Percentiles rank a stretch among this genome's conserved stretches.
phyloP scores from a whole-genome alignment of 2,888 invertebrate species.

The Nomada hirtipes region DNA sequence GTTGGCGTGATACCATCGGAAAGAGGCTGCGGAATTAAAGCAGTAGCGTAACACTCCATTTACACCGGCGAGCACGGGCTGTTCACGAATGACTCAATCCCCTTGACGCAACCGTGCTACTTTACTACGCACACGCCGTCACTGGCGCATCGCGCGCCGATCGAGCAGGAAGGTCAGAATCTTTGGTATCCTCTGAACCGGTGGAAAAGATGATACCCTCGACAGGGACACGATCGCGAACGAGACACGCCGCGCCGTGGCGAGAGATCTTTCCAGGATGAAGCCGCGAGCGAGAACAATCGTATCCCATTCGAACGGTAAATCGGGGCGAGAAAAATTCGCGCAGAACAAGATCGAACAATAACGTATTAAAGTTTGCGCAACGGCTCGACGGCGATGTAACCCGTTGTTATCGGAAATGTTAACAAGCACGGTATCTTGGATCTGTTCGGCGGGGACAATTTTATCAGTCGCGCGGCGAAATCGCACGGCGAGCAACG shows the following conservation, averaged over 20 bases:
- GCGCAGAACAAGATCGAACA: background rate
- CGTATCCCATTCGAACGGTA: background rate
- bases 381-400: slow-evolving; percentile 29
- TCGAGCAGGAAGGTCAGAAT: slow-evolving; percentile 29
- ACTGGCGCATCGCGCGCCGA: slow-evolving; percentile 28
- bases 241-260: background rate
- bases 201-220: background rate
- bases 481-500: slow-evolving; percentile 10
- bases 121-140: background rate
- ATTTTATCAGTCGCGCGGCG: slow-evolving; percentile 36
- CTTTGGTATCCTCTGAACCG: background rate
- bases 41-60: background rate
- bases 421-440: slow-evolving; percentile 51
- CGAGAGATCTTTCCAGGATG: background rate
- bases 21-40: background rate
- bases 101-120: slow-evolving; percentile 11
- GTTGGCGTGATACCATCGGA: too few species aligned
- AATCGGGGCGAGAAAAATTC: slow-evolving; percentile 11
- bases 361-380: slow-evolving; percentile 42
- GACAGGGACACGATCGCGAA: background rate
- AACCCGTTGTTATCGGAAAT: slow-evolving; percentile 48
- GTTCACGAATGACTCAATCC: slow-evolving; percentile 40
- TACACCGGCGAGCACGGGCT: background rate
- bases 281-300: background rate
- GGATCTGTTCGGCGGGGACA: slow-evolving; percentile 31